Base-by-base conservation (phyloP, 2,113 vertebrate genomes). In the Takifugu flavidus region DNA sequence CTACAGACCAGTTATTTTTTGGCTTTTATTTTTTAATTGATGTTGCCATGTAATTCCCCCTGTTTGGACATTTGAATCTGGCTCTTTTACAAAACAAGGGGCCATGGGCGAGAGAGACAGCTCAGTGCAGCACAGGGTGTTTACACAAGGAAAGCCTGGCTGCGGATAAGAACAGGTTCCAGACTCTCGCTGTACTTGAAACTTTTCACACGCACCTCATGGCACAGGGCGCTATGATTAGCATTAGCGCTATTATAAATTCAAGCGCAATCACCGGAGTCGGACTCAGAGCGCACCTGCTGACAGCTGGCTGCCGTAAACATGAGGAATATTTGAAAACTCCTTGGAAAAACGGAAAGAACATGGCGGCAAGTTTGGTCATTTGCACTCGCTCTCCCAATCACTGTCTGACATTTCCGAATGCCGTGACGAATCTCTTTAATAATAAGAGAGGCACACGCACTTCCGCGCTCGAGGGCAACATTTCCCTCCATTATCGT, bases 81-180 rank as follows among this genome's bases (percentile, higher is more conserved):
- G 39, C 5, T 62, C 26, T 51, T 56, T 55, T 28, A 58, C 49
- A 65, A 62, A 54, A 46, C 15, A 49, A 2, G 20, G 49, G 63
- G 62, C 62, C 62, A 70, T 29, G 72, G 65, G 75, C 78, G 77
- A 82, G 78, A 85, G 70, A 72, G 61, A 59, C 49, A 53, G 44
- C 51, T 46, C 65, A 73, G 46, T 53, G 73, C n/a, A 25, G 61
- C 74, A 43, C 62, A 72, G 59, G 54, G 57, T 84, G 72, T 87
- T 87, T 81, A 80, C 62, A 28, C 56, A 79, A 84, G 80, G 76
- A 82, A 72, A 76, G 71, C 45, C 78, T 78, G 74, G 64, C 58
- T 11, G 56, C 47, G 79, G 65, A 70, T 72, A 74, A 74, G 78
- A 82, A 84, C 70, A 71, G 72, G 77, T 74, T 87, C 74, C 74